These are phyloP conservation scores for Morpho helenor DNA, from an alignment of 2,888 invertebrate genomes.

Conservation along the genomic window DNA sequence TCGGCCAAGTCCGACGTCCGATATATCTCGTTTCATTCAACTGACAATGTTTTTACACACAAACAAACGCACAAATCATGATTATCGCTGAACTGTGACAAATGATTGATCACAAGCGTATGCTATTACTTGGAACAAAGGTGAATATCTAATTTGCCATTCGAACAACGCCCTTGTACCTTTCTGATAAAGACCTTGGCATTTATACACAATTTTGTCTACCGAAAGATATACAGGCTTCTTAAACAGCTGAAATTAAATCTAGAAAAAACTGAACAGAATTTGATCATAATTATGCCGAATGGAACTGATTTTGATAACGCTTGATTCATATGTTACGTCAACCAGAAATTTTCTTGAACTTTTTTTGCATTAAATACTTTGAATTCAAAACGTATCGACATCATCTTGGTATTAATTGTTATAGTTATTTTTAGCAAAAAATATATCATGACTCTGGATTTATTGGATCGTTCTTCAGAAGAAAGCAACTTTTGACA, in stretches of 20 bases:
- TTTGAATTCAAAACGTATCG: background rate
- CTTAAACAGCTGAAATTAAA: slow-evolving; percentile 28
- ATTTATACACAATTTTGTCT: slow-evolving; percentile 8
- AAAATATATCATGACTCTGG: background rate
- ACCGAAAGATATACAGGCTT: slow-evolving; percentile 13
- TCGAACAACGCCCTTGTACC: slow-evolving; percentile 6
- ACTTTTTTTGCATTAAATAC: background rate
- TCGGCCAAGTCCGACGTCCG: slow-evolving; percentile 19
- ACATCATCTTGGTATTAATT: background rate
- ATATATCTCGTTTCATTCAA: slow-evolving; percentile 26
- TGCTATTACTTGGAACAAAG: slow-evolving; percentile 34
- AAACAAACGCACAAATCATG: slow-evolving; percentile 41
- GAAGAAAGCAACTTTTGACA: no score
- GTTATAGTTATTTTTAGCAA: background rate
- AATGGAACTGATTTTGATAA: slow-evolving; percentile 27
- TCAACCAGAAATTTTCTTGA: slow-evolving; percentile 5
- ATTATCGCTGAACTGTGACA: slow-evolving; percentile 38
- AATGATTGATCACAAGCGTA: slow-evolving; percentile 41
- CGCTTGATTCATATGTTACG: slow-evolving; percentile 23
- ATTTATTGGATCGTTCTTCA: no score
- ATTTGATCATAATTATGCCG: slow-evolving; percentile 28
- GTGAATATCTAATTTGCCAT: slow-evolving; percentile 18
- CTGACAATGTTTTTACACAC: slow-evolving; percentile 36
- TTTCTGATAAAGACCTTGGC: no score
- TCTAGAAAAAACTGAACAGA: slow-evolving; percentile 26